Evolutionary conservation across 2,113 vertebrate genomes (phyloP), one percentile per base, ranked within the genome.

Genomic region (Synchiropus splendidus): DNA sequence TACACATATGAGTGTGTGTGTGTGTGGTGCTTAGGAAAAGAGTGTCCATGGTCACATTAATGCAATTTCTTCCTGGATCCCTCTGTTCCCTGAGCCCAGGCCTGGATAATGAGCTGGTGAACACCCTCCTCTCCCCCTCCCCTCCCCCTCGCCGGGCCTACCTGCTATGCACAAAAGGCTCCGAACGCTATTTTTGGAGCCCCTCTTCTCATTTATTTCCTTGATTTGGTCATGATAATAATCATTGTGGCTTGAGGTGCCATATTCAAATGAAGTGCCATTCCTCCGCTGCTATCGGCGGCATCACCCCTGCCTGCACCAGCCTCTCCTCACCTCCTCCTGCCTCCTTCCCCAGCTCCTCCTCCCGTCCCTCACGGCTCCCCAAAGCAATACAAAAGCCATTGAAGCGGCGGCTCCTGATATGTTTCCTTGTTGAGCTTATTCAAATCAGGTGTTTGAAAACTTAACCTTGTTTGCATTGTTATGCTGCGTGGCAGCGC

Each of bases 381-480:
- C 61, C 61, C 57, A 65, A 45, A 70, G 61, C 64, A 46, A 62
- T 79, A 85, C 70, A 83, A 83, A 84, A 62, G 68, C 52, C 70
- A 61, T 10, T 59, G 64, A 77, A 75, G 75, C 77, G 62, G 65
- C 40, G 14, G 64, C 32, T 48, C 43, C 68, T 63, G 67, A 78
- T 79, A 74, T 77, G 70, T 83, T 70, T 72, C 69, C 74, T 72
- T 80, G 79, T 81, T 80, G 78, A 79, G 78, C 71, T 80, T 86
- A 87, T 87, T 87, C 75, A 87, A 86, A 87, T 87, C 79, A 84
- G 83, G 68, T 78, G 82, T 87, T 85, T 83, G 85, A 86, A 84
- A 87, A 85, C 81, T 27, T 77, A 82, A 79, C 83, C 84, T 85
- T 86, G 86, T 84, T 86, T 86, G 86, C 85, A 87, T 86, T 84